phyloP scores from a whole-genome alignment of 2,113 vertebrate species.

The Neogale vison region DNA sequence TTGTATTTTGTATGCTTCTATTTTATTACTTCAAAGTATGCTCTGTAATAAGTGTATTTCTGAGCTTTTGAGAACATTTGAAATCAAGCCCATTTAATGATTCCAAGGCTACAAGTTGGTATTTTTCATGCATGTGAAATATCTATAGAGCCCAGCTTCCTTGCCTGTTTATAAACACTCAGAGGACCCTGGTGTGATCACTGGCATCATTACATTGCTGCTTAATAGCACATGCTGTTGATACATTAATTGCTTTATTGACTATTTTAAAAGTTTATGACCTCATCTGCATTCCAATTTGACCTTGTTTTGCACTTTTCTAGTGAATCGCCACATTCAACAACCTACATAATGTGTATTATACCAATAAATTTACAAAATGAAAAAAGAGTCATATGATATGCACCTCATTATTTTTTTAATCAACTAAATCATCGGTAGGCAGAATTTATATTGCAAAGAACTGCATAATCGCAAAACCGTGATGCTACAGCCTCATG shows the following conservation, averaged over 20 bases:
- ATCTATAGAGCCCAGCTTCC: slow-evolving; percentile 11
- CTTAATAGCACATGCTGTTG: slow-evolving; percentile 65
- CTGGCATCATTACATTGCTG: slow-evolving; percentile 48
- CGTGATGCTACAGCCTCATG: not conserved
- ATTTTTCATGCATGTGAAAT: slow-evolving; percentile 4
- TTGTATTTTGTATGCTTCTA: not conserved
- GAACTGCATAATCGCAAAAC: slow-evolving; percentile 45
- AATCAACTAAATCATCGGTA: slow-evolving; percentile 69
- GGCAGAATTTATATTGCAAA: slow-evolving; percentile 47
- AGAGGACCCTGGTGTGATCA: slow-evolving; percentile 68
- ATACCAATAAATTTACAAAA: slow-evolving; percentile 74
- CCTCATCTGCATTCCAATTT: slow-evolving; percentile 72
- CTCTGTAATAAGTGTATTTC: not conserved
- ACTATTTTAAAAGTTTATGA: slow-evolving; percentile 80
- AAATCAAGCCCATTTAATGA: not conserved
- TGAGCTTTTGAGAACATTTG: not conserved
- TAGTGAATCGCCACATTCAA: slow-evolving; percentile 71
- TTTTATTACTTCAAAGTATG: not conserved
- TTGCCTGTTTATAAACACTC: slow-evolving; percentile 51
- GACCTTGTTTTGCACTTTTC: slow-evolving; percentile 78
- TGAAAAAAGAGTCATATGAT: slow-evolving; percentile 64
- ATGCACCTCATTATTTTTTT: slow-evolving; percentile 68
- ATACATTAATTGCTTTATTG: slow-evolving; percentile 83
- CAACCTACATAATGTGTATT: slow-evolving; percentile 76
- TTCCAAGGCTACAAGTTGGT: not conserved